Conservation (phyloP, 1,140 invertebrate species). For the Plectrocnemia conspersa region DNA sequence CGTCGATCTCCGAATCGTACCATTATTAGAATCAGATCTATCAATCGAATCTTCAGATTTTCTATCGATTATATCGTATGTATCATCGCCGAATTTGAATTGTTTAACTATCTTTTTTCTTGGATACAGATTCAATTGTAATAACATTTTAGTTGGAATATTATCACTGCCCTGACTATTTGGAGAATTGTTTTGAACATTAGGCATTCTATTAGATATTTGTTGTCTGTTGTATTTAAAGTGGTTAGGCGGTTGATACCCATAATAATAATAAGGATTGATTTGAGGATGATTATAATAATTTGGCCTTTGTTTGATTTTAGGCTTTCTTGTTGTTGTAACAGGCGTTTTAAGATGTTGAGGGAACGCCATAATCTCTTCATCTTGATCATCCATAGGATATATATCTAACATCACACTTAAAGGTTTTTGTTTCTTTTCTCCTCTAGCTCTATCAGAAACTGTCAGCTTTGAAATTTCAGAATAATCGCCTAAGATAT, state of each 20-base stretch:
- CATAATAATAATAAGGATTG: slow-evolving; percentile 5
- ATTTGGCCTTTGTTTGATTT: slow-evolving; percentile 11
- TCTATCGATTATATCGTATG: slow-evolving; percentile 18
- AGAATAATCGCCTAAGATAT: too few relatives aligned
- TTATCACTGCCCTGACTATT: slow-evolving; percentile 8
- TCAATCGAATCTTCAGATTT: slow-evolving; percentile 10
- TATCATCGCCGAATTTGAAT: slow-evolving; percentile 8
- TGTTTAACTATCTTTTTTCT: slow-evolving; percentile 24
- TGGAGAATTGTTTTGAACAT: neutral
- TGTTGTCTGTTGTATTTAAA: slow-evolving; percentile 9
- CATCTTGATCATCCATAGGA: slow-evolving; percentile 30
- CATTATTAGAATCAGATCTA: too few relatives aligned
- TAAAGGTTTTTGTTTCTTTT: slow-evolving; percentile 27
- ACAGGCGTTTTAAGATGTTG: slow-evolving; percentile 29
- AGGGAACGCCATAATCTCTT: slow-evolving; percentile 29
- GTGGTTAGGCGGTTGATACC: neutral
- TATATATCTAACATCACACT: slow-evolving; percentile 34
- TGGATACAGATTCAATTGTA: slow-evolving; percentile 33
- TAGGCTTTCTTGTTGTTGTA: slow-evolving; percentile 6
- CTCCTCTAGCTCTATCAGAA: slow-evolving; percentile 12
- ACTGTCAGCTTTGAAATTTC: too few relatives aligned
- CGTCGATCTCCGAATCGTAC: neutral
- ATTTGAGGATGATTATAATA: slow-evolving; percentile 1
- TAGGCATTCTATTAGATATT: slow-evolving; percentile 6
- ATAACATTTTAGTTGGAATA: slow-evolving; percentile 27